Conservation (phyloP, 2,888 invertebrate genomes). For the Heliconius ismenius region DNA sequence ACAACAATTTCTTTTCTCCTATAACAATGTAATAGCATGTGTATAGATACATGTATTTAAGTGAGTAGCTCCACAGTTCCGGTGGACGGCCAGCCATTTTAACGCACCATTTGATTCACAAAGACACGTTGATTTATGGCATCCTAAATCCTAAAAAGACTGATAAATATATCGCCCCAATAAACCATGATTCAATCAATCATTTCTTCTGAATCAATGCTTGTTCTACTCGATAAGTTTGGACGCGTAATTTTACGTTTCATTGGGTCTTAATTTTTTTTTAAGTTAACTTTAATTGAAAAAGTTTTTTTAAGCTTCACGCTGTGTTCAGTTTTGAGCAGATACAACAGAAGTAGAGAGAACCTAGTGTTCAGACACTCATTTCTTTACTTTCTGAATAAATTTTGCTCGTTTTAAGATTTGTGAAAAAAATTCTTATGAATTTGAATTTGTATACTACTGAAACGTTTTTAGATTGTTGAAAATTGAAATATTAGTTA, state of each 20-base stretch:
- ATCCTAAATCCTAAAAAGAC: conserved; percentile 33
- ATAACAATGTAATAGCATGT: neutral
- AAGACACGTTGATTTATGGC: conserved; percentile 36
- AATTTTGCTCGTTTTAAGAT: neutral
- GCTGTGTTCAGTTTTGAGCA: neutral
- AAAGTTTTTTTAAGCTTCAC: neutral
- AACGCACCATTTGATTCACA: conserved; percentile 36
- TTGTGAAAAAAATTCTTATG: neutral
- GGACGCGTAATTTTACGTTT: conserved; percentile 12
- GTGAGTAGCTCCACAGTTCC: conserved; percentile 12
- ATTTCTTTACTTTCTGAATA: accelerated
- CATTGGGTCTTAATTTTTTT: conserved; percentile 14
- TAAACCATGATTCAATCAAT: conserved; percentile 31
- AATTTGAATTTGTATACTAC: too few species aligned
- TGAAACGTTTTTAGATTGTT: too few species aligned
- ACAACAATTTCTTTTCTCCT: neutral
- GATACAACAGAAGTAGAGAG: too few species aligned
- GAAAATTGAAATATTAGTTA: too few species aligned
- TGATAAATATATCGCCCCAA: conserved; percentile 27
- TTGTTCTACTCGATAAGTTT: conserved; percentile 16
- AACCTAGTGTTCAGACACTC: neutral
- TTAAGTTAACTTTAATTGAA: neutral
- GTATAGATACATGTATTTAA: neutral
- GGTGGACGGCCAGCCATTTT: conserved; percentile 25
- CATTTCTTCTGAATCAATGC: conserved; percentile 32